phyloP scores from a whole-genome alignment of 2,797 vertebrate genomes.

The Lagocephalus sceleratus region DNA sequence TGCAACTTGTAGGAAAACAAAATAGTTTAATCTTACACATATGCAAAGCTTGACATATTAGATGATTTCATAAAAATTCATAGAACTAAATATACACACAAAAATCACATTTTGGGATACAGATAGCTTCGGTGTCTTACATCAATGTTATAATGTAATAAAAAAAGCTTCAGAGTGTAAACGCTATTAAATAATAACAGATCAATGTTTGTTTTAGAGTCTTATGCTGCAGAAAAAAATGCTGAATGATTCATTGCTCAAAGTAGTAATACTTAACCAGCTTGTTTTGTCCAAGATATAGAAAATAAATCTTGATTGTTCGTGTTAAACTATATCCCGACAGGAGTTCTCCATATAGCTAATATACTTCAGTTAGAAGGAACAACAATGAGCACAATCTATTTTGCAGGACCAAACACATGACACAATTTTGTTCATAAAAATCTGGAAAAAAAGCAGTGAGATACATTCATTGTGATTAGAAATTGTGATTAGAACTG shows the following conservation, averaged over 20 bases:
- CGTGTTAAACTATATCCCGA: too few relatives aligned
- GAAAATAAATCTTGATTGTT: too few relatives aligned
- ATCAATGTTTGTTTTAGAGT: slow-evolving; percentile 31
- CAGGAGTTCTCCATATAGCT: slow-evolving; percentile 3
- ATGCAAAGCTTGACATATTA: slow-evolving; percentile 44
- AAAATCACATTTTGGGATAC: slow-evolving; percentile 79
- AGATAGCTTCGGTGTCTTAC: slow-evolving; percentile 71
- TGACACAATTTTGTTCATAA: slow-evolving; percentile 18
- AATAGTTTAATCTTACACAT: slow-evolving; percentile 38
- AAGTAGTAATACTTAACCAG: slow-evolving; percentile 18
- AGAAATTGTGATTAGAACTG: slow-evolving; percentile 23
- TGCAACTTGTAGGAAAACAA: too few relatives aligned
- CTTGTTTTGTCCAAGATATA: too few relatives aligned
- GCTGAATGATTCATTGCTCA: slow-evolving; percentile 5
- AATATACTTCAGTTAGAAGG: slow-evolving; percentile 36
- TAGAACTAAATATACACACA: slow-evolving; percentile 40
- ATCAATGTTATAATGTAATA: slow-evolving; percentile 40
- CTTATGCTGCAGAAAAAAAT: slow-evolving; percentile 27
- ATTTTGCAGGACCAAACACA: slow-evolving; percentile 29
- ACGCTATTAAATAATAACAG: slow-evolving; percentile 22
- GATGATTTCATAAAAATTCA: slow-evolving; percentile 39
- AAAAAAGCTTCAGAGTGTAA: slow-evolving; percentile 40
- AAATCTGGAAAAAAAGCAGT: slow-evolving; percentile 23
- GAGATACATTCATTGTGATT: slow-evolving; percentile 16
- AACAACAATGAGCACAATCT: slow-evolving; percentile 15